These are phyloP conservation scores for Hepsetus odoe DNA, from an alignment of 2,113 vertebrate genomes.

Conservation along the genomic window DNA sequence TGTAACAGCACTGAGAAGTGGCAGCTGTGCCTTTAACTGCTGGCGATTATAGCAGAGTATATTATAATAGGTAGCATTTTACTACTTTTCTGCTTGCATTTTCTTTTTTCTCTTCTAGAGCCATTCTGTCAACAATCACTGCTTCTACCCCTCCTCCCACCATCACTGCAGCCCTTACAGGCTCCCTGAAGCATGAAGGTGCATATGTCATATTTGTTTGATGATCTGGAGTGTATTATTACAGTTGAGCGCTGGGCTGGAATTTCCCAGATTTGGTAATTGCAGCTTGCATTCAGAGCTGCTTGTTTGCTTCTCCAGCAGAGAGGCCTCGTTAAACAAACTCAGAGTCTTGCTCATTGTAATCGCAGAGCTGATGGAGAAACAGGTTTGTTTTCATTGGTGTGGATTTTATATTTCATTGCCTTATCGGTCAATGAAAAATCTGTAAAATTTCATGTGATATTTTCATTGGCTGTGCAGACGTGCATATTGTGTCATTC, in stretches of 20 bases:
- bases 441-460: background rate
- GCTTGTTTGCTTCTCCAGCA: slow-evolving; percentile 50
- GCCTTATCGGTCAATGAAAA: background rate
- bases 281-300: slow-evolving; percentile 31
- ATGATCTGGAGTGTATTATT: slow-evolving; percentile 64
- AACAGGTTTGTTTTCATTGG: background rate
- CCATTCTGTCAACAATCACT: slow-evolving; percentile 41
- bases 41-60: background rate
- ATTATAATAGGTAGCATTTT: background rate
- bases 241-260: slow-evolving; percentile 59
- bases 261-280: slow-evolving; percentile 61
- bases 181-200: slow-evolving; percentile 62
- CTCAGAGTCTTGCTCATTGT: background rate
- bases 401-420: slow-evolving; percentile 17
- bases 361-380: slow-evolving; percentile 4
- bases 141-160: slow-evolving; percentile 50
- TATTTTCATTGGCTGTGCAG: background rate
- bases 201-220: slow-evolving; percentile 63
- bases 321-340: slow-evolving; percentile 42
- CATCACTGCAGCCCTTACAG: slow-evolving; percentile 60
- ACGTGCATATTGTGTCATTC: background rate
- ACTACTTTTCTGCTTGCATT: background rate
- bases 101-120: slow-evolving; percentile 52
- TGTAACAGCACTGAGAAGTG: background rate
- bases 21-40: background rate